Percentiles rank a stretch among this genome's conserved stretches.
Evolutionary conservation across 2,113 vertebrate genomes (phyloP).

Genomic region (Scartelaos histophorus): DNA sequence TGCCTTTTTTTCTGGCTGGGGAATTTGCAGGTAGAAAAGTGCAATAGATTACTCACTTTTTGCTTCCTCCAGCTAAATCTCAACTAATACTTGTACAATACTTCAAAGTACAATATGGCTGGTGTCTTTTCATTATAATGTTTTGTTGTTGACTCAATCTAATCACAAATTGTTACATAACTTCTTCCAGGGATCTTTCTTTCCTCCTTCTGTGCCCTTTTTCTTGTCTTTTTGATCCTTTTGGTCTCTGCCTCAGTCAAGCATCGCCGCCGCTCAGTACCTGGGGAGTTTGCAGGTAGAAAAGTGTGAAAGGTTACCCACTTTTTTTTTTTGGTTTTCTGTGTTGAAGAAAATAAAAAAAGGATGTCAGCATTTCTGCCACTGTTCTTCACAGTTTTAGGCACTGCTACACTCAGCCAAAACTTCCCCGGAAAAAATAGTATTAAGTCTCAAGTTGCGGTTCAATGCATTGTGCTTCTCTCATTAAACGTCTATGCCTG

Average conservation of each 20-base stretch:
- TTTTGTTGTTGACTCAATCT: too few relatives aligned
- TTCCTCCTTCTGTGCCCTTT: slow-evolving; percentile 4
- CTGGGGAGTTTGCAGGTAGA: slow-evolving; percentile 28
- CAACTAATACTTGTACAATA: too few relatives aligned
- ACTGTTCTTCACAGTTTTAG: slow-evolving; percentile 26
- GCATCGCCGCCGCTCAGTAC: slow-evolving; percentile 17
- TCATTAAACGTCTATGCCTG: slow-evolving; percentile 21
- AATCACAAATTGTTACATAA: not conserved
- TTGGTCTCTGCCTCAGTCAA: slow-evolving; percentile 34
- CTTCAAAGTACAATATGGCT: too few relatives aligned
- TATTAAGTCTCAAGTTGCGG: slow-evolving; percentile 32
- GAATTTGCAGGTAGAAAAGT: not conserved
- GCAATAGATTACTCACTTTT: too few relatives aligned
- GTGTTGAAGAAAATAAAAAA: slow-evolving; percentile 28
- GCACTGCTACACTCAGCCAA: slow-evolving; percentile 20
- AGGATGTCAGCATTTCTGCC: slow-evolving; percentile 38
- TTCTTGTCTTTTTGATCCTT: not conserved
- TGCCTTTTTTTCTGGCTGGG: slow-evolving; percentile 10
- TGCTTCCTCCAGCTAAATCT: too few relatives aligned
- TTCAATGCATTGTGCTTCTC: slow-evolving; percentile 21
- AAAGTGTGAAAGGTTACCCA: slow-evolving; percentile 23
- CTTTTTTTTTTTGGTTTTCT: slow-evolving; percentile 11
- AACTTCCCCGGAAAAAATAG: slow-evolving; percentile 29
- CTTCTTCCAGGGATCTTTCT: slow-evolving; percentile 10
- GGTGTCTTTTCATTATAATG: too few relatives aligned